These are phyloP conservation scores for Psilopsiagon aurifrons DNA, from an alignment of 2,113 vertebrate species.

Conservation along the genomic window DNA sequence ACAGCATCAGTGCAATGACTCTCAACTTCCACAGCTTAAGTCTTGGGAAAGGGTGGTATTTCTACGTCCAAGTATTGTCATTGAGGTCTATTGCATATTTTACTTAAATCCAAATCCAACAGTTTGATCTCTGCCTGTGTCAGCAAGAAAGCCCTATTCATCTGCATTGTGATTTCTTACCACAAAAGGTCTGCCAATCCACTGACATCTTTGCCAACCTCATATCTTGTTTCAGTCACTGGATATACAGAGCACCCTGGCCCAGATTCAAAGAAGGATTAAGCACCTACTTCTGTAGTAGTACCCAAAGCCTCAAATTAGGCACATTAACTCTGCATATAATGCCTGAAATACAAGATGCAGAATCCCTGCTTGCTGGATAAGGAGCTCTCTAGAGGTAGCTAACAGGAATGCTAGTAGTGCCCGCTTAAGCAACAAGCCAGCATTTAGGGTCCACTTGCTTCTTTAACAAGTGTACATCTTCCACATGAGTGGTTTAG, in stretches of 20 bases:
- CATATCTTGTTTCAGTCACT: constrained; percentile 29
- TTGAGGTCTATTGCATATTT: neutral
- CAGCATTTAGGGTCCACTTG: neutral
- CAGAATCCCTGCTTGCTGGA: neutral
- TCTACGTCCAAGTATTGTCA: neutral
- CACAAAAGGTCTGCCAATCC: constrained; percentile 9
- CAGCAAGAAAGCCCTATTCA: constrained; percentile 21
- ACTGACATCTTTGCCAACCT: neutral
- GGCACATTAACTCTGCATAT: constrained; percentile 35
- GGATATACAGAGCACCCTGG: constrained; percentile 31
- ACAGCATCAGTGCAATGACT: constrained; percentile 2
- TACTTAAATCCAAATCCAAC: constrained; percentile 37
- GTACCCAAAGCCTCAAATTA: constrained; percentile 64
- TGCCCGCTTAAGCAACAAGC: accelerated
- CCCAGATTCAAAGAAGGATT: constrained; percentile 60
- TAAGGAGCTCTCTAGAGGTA: neutral
- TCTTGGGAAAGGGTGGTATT: constrained; percentile 36
- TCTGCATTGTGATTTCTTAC: constrained; percentile 18
- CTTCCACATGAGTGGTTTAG: neutral
- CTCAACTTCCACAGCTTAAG: neutral
- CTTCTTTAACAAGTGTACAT: neutral
- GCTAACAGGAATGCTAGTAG: neutral
- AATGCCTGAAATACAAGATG: constrained; percentile 18
- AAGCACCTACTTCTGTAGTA: constrained; percentile 59
- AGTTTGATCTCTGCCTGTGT: constrained; percentile 47